Percentiles rank a stretch among this genome's conserved stretches.
These are phyloP conservation scores for Gymnogyps californianus DNA, from an alignment of 2,113 vertebrate species.

Conservation along the genomic window DNA sequence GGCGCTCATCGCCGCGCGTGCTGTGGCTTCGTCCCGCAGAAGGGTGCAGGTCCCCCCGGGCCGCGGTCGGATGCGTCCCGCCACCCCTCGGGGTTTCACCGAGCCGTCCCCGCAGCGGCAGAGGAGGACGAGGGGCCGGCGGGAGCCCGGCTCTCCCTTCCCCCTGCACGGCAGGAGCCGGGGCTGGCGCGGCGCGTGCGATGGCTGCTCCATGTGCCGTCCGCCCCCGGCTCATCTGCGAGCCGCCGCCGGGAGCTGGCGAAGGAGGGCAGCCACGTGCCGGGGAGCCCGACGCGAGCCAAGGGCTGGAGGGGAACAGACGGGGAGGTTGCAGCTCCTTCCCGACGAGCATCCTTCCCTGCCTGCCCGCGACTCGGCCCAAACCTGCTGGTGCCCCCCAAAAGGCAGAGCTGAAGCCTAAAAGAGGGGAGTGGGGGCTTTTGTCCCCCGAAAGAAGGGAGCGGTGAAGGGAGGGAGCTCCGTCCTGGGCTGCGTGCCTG, in stretches of 20 bases:
- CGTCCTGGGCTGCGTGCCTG: rapidly evolving
- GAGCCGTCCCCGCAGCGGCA: rapidly evolving
- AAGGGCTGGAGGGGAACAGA: not conserved
- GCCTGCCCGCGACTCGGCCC: rapidly evolving
- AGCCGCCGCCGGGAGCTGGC: not conserved
- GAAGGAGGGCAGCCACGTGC: not conserved
- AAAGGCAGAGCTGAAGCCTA: not conserved
- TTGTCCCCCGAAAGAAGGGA: not conserved
- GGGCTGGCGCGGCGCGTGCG: not conserved
- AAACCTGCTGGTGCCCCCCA: rapidly evolving
- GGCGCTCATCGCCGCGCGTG: rapidly evolving
- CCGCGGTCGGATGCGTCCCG: rapidly evolving
- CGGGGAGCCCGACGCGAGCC: not conserved
- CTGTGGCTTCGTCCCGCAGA: rapidly evolving
- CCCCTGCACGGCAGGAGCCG: not conserved
- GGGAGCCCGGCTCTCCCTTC: not conserved
- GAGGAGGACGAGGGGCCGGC: not conserved
- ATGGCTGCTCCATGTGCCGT: not conserved
- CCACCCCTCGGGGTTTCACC: rapidly evolving
- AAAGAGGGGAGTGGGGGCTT: rapidly evolving
- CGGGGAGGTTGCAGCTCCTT: not conserved
- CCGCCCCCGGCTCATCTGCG: conserved; percentile 33
- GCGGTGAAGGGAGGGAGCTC: not conserved
- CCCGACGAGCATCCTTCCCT: not conserved
- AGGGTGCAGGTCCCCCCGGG: rapidly evolving